phyloP scores from a whole-genome alignment of 2,113 vertebrate species.

The Syrmaticus mikado region DNA sequence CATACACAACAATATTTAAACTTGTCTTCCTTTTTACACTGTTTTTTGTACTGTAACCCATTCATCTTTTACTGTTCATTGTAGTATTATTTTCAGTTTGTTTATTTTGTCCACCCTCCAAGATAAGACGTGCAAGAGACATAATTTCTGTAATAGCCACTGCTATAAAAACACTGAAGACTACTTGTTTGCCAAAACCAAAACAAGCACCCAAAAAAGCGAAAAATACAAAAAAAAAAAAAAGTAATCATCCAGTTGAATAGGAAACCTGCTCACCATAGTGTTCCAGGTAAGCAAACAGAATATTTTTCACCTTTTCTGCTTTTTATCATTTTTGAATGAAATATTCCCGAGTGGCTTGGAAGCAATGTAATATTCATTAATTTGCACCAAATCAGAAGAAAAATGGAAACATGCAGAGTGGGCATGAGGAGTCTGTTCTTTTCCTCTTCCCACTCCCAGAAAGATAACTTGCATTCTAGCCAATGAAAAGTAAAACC shows the following conservation, averaged over 20 bases:
- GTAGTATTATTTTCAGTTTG: constrained; percentile 86
- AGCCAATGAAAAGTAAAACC: not conserved
- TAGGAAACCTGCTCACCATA: constrained; percentile 30
- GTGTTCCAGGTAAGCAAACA: constrained; percentile 78
- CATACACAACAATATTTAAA: constrained; percentile 99
- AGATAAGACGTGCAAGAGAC: constrained; percentile 90
- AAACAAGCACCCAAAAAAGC: constrained; percentile 34
- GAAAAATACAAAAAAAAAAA: constrained; percentile 44
- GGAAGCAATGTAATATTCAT: not conserved
- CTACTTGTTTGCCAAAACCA: constrained; percentile 75
- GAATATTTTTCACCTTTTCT: not conserved
- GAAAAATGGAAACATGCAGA: not conserved
- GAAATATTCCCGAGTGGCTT: not conserved
- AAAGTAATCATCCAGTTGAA: not conserved
- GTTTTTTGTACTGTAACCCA: constrained; percentile 96
- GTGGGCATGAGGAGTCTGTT: not conserved
- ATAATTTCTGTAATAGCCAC: constrained; percentile 84
- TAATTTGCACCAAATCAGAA: constrained; percentile 24
- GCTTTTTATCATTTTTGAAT: not conserved
- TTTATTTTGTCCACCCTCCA: constrained; percentile 88
- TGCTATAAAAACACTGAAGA: constrained; percentile 90
- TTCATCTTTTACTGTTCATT: constrained; percentile 80
- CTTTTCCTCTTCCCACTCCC: not conserved
- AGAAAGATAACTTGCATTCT: not conserved
- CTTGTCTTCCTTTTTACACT: constrained; percentile 96